phyloP scores from a whole-genome alignment of 2,888 invertebrate species.

The Bhutanitis thaidina region DNA sequence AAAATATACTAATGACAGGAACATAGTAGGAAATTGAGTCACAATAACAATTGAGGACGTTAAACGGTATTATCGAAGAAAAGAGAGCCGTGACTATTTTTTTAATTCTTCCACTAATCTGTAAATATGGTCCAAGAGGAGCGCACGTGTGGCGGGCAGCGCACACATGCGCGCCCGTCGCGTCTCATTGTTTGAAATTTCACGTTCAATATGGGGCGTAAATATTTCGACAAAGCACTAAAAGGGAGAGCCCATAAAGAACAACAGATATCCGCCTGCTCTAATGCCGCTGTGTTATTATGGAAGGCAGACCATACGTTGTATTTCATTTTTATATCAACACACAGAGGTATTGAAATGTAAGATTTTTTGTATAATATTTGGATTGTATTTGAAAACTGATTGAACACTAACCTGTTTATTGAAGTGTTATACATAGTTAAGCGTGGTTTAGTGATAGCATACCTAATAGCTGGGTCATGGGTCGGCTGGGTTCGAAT shows the following conservation, averaged over 20 bases:
- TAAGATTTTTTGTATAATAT: neutral
- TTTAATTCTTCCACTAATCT: constrained; percentile 45
- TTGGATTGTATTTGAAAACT: too few relatives aligned
- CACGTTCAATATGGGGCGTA: constrained; percentile 73
- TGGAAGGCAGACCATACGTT: neutral
- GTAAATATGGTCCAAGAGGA: constrained; percentile 32
- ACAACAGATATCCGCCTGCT: constrained; percentile 49
- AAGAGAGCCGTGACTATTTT: constrained; percentile 43
- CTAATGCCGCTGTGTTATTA: constrained; percentile 25
- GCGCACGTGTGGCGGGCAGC: constrained; percentile 64
- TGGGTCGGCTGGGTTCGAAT: too few relatives aligned
- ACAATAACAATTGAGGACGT: constrained; percentile 7
- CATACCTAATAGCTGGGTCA: too few relatives aligned
- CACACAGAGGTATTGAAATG: neutral
- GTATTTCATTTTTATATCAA: constrained; percentile 2
- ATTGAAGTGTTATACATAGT: too few relatives aligned
- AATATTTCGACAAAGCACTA: constrained; percentile 75
- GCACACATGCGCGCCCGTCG: constrained; percentile 39
- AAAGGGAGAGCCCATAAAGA: constrained; percentile 63
- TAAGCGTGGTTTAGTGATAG: too few relatives aligned
- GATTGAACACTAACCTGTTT: too few relatives aligned
- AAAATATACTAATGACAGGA: neutral
- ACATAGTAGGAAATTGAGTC: constrained; percentile 3
- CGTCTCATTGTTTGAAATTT: constrained; percentile 69
- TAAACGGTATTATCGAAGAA: constrained; percentile 24